phyloP scores from a whole-genome alignment of 2,888 invertebrate genomes.

The Pammene fasciana region DNA sequence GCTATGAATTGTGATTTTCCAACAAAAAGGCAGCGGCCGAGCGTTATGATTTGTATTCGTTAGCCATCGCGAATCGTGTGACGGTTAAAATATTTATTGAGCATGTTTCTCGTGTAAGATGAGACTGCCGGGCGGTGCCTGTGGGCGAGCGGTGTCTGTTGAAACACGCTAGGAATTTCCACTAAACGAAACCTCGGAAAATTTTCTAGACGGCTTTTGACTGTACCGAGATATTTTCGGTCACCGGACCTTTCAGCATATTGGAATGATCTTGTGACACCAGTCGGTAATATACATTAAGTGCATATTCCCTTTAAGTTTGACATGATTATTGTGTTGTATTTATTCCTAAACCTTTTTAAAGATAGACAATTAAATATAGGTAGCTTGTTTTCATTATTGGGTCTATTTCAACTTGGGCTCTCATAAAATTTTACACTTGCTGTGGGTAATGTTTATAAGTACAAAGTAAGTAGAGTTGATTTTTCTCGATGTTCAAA shows the following conservation, averaged over 20 bases:
- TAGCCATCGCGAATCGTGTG: conserved; percentile 40
- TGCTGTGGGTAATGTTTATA: no score
- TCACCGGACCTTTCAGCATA: conserved; percentile 5
- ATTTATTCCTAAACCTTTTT: no score
- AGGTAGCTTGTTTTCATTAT: no score
- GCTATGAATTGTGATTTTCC: conserved; percentile 39
- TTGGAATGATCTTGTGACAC: conserved; percentile 9
- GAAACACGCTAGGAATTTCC: conserved; percentile 65
- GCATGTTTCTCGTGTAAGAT: conserved; percentile 61
- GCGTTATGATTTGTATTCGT: conserved; percentile 42
- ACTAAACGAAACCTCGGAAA: conserved; percentile 60
- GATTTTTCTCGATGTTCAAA: no score
- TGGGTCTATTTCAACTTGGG: no score
- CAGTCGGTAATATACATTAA: no score
- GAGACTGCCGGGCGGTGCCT: conserved; percentile 61
- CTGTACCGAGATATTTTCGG: conserved; percentile 42
- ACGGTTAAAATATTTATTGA: conserved; percentile 55
- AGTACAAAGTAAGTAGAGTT: no score
- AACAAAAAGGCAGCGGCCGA: conserved; percentile 31
- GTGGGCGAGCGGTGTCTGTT: conserved; percentile 52
- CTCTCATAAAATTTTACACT: not conserved
- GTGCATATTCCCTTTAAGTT: conserved; percentile 12
- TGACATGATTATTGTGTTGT: not conserved
- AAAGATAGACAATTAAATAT: no score
- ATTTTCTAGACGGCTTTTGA: conserved; percentile 55